Percentiles rank a stretch among this genome's conserved stretches.
Evolutionary conservation across 2,113 vertebrate genomes (phyloP).

Genomic region (Colossoma macropomum): DNA sequence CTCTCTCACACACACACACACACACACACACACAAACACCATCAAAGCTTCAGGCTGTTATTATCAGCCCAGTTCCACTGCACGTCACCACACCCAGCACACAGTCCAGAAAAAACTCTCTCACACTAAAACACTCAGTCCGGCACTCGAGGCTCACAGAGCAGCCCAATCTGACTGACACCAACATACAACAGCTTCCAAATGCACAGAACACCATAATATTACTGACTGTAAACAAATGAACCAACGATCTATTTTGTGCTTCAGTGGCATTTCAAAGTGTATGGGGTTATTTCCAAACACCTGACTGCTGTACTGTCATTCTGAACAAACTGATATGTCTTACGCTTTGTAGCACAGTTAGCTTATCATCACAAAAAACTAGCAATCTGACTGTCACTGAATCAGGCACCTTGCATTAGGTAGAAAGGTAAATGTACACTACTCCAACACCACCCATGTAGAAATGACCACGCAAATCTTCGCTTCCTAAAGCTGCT

Average conservation of each 20-base stretch:
- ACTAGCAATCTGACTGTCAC: no score
- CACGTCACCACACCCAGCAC: conserved; percentile 6
- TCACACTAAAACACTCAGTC: not conserved
- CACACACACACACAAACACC: not conserved
- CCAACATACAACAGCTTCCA: not conserved
- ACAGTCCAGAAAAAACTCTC: not conserved
- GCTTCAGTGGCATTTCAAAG: no score
- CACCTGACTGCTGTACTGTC: no score
- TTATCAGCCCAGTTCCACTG: conserved; percentile 15
- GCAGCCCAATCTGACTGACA: not conserved
- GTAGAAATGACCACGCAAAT: not conserved
- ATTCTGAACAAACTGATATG: no score
- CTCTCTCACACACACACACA: not conserved
- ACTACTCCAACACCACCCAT: not conserved
- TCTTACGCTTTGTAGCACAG: no score
- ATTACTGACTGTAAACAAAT: no score
- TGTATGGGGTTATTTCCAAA: no score
- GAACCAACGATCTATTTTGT: no score
- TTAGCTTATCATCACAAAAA: no score
- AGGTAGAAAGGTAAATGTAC: not conserved
- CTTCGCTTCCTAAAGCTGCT: not conserved
- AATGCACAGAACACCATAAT: not conserved
- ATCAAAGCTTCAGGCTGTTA: conserved; percentile 24
- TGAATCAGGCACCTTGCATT: not conserved
- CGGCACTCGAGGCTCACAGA: not conserved